Conservation (phyloP, 2,888 invertebrate genomes). For the Epinotia ramella region DNA sequence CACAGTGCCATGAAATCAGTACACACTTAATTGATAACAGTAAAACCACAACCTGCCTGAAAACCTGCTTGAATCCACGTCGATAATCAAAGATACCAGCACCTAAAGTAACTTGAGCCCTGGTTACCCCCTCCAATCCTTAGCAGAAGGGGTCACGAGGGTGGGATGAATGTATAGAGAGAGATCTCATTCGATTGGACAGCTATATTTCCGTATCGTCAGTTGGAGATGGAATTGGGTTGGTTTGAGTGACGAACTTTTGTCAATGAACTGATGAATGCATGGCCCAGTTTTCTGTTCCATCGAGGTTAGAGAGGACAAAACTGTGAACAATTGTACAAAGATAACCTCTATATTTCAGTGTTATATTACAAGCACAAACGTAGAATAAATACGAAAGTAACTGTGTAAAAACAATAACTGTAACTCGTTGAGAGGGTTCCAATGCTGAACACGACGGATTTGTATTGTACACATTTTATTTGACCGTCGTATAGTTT, state of each 20-base stretch:
- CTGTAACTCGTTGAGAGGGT: too few species aligned
- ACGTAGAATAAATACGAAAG: too few species aligned
- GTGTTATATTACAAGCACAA: too few species aligned
- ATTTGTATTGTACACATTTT: too few species aligned
- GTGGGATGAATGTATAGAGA: constrained; percentile 9
- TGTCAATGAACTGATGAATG: constrained; percentile 6
- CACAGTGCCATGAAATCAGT: too few species aligned
- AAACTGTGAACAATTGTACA: not conserved
- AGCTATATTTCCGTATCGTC: constrained; percentile 20
- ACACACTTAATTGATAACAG: constrained; percentile 2
- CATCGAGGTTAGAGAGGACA: not conserved
- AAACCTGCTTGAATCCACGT: constrained; percentile 22
- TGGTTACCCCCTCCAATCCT: not conserved
- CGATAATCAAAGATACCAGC: constrained; percentile 38
- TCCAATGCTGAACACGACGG: too few species aligned
- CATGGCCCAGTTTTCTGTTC: constrained; percentile 6
- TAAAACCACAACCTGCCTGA: constrained; percentile 10
- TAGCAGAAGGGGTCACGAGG: not conserved
- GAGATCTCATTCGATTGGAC: constrained; percentile 24
- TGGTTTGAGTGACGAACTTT: constrained; percentile 21
- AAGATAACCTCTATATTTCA: too few species aligned
- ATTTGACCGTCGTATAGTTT: too few species aligned
- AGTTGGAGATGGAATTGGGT: constrained; percentile 19
- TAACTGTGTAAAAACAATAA: too few species aligned
- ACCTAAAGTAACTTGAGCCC: constrained; percentile 11